A percentile compares a stretch with the other conserved stretches of the same genome.
Conservation (phyloP, 2,113 vertebrate genomes). For the Ardeotis arabs region DNA sequence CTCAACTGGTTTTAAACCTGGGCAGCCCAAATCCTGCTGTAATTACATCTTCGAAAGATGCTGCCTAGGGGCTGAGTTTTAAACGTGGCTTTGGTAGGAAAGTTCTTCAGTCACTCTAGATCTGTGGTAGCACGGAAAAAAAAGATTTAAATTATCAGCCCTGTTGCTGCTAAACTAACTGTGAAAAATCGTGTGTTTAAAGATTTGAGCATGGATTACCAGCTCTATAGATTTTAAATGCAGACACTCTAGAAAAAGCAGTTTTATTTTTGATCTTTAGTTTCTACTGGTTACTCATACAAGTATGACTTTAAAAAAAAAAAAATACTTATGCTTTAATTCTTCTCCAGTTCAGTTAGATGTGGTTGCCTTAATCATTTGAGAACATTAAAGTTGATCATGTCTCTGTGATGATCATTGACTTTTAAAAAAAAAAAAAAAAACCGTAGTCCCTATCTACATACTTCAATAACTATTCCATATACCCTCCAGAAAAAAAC, state of each 20-base stretch:
- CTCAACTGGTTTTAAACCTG: conserved; percentile 14
- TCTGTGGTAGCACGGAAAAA: neutral
- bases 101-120: neutral
- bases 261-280: neutral
- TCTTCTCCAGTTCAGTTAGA: neutral
- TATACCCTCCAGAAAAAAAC: neutral
- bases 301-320: neutral
- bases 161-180: neutral
- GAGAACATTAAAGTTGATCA: neutral
- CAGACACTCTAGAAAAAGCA: neutral
- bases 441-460: neutral
- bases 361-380: neutral
- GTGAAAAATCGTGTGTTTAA: neutral
- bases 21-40: neutral
- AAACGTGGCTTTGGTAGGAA: neutral
- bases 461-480: neutral
- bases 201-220: neutral
- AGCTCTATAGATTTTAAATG: neutral
- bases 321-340: neutral
- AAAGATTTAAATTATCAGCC: neutral
- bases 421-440: neutral
- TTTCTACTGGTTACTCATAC: neutral
- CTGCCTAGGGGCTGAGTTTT: neutral
- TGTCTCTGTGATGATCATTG: neutral
- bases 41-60: neutral